Evolutionary conservation across 2,888 invertebrate species (phyloP), one percentile per base, ranked within the genome.

Genomic region (Ennomos quercinarius): DNA sequence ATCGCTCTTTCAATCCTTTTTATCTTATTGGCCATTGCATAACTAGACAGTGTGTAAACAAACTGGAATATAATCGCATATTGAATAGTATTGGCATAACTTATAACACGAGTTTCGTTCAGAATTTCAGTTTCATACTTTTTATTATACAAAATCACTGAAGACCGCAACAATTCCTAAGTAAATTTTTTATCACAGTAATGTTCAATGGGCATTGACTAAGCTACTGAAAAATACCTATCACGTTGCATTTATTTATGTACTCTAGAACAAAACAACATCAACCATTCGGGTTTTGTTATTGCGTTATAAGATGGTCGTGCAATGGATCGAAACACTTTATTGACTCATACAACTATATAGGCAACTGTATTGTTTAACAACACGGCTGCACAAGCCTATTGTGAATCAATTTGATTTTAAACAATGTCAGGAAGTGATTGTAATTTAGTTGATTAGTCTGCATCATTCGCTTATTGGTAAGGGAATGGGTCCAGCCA

Each of bases 351-450:
- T 42, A 46, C 39, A 41, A 36, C 13, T 54, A 58, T 55, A 27
- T 57, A 49, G 37, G 38, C 57, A 52, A 49, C 40, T 17, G 11
- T 27, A 34, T 58, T 61, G 52, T 57, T 62, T 63, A 60, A 68
- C 62, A 64, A 63, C 58, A 70, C 63, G 12, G 55, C 27, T 57
- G 63, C 62, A 66, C 67, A 67, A 76, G 67, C 61, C 67, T 68
- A 66, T 71, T 79, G 77, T 74, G 74, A 70, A 74, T 76, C 65
- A 36, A n/a, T 75, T 74, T 74, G 73, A 50, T 63, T 61, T 75
- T 59, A 74, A 81, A 85, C 83, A 84, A 83, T 77, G 78, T 71
- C 76, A 81, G 86, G 86, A 86, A 82, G 78, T 70, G 66, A 77
- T 75, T 71, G 74, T 75, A 64, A 78, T 81, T 80, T 73, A 68